Conservation (phyloP, 2,113 vertebrate species). For the Marmota monax region DNA sequence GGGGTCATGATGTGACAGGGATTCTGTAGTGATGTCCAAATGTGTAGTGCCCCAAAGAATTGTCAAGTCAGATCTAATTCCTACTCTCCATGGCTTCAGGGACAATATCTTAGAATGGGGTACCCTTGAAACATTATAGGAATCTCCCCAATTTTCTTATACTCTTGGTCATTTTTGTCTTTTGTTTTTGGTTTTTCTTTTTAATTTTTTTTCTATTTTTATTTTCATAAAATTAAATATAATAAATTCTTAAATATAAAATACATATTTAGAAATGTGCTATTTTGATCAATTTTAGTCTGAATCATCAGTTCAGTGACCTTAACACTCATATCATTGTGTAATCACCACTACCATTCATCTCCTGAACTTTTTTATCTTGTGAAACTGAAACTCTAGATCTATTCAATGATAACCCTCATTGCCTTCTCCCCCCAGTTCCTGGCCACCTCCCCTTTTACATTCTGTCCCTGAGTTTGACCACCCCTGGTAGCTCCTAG, state of each 20-base stretch:
- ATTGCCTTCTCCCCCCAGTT: not conserved
- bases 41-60: no score
- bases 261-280: not conserved
- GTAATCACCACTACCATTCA: not conserved
- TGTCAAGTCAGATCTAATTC: not conserved
- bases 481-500: no score
- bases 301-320: not conserved
- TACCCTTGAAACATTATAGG: not conserved
- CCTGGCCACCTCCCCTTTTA: not conserved
- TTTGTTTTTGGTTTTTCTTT: not conserved
- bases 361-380: not conserved
- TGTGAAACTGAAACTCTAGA: not conserved
- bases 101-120: not conserved
- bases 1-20: not conserved
- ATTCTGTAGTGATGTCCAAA: no score
- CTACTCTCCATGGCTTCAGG: not conserved
- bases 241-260: not conserved
- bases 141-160: not conserved
- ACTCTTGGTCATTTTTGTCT: not conserved
- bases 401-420: not conserved
- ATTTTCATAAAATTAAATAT: not conserved
- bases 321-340: not conserved
- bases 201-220: not conserved
- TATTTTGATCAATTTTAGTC: not conserved
- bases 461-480: not conserved